Evolutionary conservation across 2,797 vertebrate genomes (phyloP).

Genomic region (Brachyalestes nurse): DNA sequence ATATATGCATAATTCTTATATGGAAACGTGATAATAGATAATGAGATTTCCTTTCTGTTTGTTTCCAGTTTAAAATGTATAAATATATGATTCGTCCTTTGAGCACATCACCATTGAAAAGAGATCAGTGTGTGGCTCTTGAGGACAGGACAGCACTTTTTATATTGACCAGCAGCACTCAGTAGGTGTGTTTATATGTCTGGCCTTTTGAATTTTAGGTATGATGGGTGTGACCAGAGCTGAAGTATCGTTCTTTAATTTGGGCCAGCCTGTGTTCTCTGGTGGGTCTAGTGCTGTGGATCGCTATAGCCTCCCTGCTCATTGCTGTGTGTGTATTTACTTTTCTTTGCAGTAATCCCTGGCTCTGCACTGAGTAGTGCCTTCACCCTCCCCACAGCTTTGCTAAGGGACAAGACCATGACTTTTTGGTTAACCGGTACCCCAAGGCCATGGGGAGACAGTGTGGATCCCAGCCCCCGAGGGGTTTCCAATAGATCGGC

Average conservation of each 20-base stretch:
- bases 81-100: not conserved
- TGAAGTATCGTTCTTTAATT: constrained; percentile 33
- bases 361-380: constrained; percentile 99
- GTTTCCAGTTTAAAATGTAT: not conserved
- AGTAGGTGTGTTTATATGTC: constrained; percentile 25
- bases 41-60: not conserved
- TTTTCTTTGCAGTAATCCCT: constrained; percentile 98
- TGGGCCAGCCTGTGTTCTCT: constrained; percentile 29
- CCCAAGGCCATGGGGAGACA: constrained; percentile 71
- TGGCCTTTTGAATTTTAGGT: constrained; percentile 35
- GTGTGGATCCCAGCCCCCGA: constrained; percentile 69
- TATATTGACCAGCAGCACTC: constrained; percentile 14
- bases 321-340: constrained; percentile 81
- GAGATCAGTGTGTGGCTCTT: not conserved
- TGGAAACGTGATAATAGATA: not conserved
- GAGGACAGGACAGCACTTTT: not conserved
- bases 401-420: constrained; percentile 85
- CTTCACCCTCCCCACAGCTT: constrained; percentile 76
- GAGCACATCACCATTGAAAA: not conserved
- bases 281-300: constrained; percentile 48
- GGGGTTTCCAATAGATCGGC: constrained; percentile 66
- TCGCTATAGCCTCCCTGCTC: constrained; percentile 65
- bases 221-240: constrained; percentile 37
- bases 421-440: constrained; percentile 73
- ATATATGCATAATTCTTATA: not conserved